phyloP scores from a whole-genome alignment of 2,113 vertebrate species.

The Brachyhypopomus occidentalis region DNA sequence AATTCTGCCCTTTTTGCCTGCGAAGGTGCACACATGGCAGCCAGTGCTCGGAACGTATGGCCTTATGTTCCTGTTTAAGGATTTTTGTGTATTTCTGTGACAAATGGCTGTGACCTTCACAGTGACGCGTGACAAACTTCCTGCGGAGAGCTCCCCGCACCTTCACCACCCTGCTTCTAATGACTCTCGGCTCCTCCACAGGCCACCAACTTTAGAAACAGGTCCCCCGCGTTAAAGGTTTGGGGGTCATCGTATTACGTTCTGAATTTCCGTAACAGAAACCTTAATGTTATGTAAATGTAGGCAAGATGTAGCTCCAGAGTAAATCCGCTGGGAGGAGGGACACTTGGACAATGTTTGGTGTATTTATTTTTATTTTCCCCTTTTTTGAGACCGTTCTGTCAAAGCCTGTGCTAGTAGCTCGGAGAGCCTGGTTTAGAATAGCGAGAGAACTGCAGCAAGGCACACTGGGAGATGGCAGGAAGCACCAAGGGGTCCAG shows the following conservation, averaged over 20 bases:
- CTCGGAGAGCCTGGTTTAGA: neutral
- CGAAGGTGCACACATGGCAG: neutral
- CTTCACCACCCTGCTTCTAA: neutral
- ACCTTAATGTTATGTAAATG: neutral
- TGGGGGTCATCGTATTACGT: too few relatives aligned
- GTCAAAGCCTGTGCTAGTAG: neutral
- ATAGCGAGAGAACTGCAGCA: neutral
- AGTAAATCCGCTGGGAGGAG: neutral
- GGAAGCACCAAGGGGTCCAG: too few relatives aligned
- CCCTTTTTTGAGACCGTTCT: neutral
- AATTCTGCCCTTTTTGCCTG: neutral
- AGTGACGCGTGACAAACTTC: constrained; percentile 4
- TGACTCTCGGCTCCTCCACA: neutral
- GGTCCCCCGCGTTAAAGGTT: neutral
- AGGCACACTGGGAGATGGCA: too few relatives aligned
- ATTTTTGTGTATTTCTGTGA: constrained; percentile 16
- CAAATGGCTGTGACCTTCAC: constrained; percentile 42
- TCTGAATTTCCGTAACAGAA: neutral
- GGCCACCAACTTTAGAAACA: neutral
- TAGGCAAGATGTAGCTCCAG: neutral
- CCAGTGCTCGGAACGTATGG: neutral
- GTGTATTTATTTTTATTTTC: neutral
- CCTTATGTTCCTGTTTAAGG: constrained; percentile 33
- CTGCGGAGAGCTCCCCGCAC: neutral
- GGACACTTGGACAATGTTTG: neutral